Evolutionary conservation across 92 coral and sea anemone species (phyloP).

Genomic region (Zoanthus sansibaricus): DNA sequence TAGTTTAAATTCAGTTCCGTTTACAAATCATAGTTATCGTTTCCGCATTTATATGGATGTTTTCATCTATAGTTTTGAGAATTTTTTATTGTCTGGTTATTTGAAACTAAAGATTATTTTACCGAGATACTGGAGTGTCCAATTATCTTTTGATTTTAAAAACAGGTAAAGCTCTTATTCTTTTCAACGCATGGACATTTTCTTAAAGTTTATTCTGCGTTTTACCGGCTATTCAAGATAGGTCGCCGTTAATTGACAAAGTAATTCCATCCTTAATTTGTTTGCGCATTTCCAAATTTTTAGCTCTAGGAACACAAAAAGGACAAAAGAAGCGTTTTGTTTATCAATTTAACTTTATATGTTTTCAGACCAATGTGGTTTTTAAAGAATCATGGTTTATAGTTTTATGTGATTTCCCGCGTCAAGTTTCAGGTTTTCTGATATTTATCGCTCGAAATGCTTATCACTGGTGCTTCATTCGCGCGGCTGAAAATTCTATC

Average conservation of each 20-base stretch:
- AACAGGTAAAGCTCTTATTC: not conserved
- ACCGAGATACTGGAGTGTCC: not conserved
- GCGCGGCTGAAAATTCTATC: not conserved
- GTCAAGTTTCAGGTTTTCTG: not conserved
- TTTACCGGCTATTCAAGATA: too few relatives aligned
- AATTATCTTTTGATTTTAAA: not conserved
- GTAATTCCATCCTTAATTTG: too few relatives aligned
- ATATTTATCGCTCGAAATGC: not conserved
- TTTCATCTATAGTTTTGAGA: not conserved
- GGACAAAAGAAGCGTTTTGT: not conserved
- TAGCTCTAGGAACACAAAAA: too few relatives aligned
- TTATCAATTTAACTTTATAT: not conserved
- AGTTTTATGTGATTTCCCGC: not conserved
- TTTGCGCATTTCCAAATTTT: too few relatives aligned
- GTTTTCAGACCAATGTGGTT: not conserved
- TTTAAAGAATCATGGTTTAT: not conserved
- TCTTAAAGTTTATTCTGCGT: too few relatives aligned
- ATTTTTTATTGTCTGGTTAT: not conserved
- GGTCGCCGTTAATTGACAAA: too few relatives aligned
- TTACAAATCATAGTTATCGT: not conserved
- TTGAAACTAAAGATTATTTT: not conserved
- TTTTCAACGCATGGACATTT: too few relatives aligned
- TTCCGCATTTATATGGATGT: not conserved
- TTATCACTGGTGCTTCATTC: not conserved
- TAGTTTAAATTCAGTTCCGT: not conserved